Conservation (phyloP, 2,113 vertebrate species). For the Formicarius rufipectus region DNA sequence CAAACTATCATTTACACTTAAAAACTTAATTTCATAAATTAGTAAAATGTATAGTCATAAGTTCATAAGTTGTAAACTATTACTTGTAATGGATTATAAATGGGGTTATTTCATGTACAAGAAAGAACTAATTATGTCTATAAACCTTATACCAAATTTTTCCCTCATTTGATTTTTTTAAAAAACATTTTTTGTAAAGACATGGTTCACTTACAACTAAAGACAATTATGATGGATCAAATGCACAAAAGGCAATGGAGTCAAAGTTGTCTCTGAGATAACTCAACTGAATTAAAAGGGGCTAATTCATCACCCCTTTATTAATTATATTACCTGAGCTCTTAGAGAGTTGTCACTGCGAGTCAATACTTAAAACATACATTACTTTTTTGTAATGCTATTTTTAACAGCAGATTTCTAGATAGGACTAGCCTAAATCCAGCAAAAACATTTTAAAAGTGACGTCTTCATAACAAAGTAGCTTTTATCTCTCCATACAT, state of each 20-base stretch:
- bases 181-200: not conserved
- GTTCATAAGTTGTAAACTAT: not conserved
- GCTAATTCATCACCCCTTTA: not conserved
- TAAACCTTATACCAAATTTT: not conserved
- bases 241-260: not conserved
- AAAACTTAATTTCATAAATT: not conserved
- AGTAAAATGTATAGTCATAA: not conserved
- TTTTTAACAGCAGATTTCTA: not conserved
- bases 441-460: not conserved
- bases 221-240: not conserved
- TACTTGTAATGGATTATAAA: not conserved
- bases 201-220: not conserved
- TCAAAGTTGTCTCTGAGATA: not conserved
- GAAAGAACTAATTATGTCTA: not conserved
- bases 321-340: not conserved
- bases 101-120: not conserved
- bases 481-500: not conserved
- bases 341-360: not conserved
- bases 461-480: not conserved
- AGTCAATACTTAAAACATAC: not conserved
- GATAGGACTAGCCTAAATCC: not conserved
- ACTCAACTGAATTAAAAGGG: not conserved
- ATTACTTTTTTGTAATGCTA: not conserved
- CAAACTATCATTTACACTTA: not conserved
- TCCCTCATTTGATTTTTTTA: not conserved